Evolutionary conservation across 2,113 vertebrate genomes (phyloP), one percentile per base, ranked within the genome.

Genomic region (Cephalopholis sonnerati): DNA sequence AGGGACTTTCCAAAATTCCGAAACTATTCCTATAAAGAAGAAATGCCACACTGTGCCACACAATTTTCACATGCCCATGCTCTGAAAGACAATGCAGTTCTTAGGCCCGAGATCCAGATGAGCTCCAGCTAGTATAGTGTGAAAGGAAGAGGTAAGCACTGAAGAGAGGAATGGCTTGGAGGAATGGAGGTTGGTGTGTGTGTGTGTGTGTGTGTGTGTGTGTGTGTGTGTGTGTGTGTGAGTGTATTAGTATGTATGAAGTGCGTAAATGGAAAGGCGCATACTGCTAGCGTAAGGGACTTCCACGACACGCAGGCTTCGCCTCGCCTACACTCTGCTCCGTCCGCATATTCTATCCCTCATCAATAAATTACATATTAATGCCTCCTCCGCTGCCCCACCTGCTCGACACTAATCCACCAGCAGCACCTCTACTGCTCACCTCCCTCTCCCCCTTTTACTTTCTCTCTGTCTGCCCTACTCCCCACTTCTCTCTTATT

Each of bases 291-390:
- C 89, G 94, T 92, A 88, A 92, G 92, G 92, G 90, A 91, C 80
- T 93, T 93, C 85, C 89, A 87, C 77, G 73, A 88, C 87, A 92
- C 61, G 54, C 65, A 55, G 61, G 79, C 77, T 89, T 92, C 53
- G 84, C 93, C 79, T 88, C 85, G 80, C 88, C 81, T 89, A 75
- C 79, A 82, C 91, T 93, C 84, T 92, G 91, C 89, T 92, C 86
- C 18, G 86, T 92, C 90, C 71, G 87, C 90, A 92, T 92, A 93
- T 92, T 92, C 90, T 89, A 79, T 74, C 80, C 91, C 89, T 94
- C 93, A 94, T 93, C 92, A 94, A 94, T 94, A 94, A 92, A 93
- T 94, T 90, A 93, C 87, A 93, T 92, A 93, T 92, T 90, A 93
- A 93, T 92, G 82, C 90, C 74, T 87, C 87, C 78, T 82, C 79